Percentiles rank a stretch among this genome's conserved stretches.
Evolutionary conservation across 2,113 vertebrate genomes (phyloP).

Genomic region (Alligator mississippiensis): DNA sequence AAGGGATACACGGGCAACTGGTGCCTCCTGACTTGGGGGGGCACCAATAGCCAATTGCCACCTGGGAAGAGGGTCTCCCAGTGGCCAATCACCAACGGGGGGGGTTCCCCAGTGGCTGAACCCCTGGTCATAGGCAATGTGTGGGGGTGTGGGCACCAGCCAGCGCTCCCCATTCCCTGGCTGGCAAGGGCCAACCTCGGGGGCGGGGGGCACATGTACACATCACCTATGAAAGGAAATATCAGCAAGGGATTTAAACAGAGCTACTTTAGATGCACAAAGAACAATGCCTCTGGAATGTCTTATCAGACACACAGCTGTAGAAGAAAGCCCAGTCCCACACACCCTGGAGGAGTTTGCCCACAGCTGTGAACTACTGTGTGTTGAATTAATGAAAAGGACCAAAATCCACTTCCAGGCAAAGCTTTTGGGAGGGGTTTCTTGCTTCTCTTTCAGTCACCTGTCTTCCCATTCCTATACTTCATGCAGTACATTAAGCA

Average conservation of each 20-base stretch:
- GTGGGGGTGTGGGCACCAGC: too few relatives aligned
- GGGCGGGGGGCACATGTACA: too few relatives aligned
- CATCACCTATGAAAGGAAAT: not conserved
- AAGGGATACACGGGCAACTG: too few relatives aligned
- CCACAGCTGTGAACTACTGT: not conserved
- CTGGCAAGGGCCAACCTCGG: too few relatives aligned
- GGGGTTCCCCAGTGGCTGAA: too few relatives aligned
- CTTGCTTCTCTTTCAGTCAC: conserved; percentile 28
- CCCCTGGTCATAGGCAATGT: too few relatives aligned
- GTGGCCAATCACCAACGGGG: too few relatives aligned
- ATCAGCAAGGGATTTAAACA: not conserved
- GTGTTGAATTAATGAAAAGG: not conserved
- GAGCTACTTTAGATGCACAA: not conserved
- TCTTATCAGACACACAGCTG: not conserved
- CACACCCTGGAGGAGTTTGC: not conserved
- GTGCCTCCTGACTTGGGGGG: too few relatives aligned
- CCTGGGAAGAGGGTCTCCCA: too few relatives aligned
- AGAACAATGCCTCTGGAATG: not conserved
- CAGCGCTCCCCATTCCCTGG: too few relatives aligned
- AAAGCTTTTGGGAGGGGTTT: not conserved
- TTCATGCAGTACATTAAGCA: not conserved
- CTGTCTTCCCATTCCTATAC: conserved; percentile 45
- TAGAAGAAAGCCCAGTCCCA: not conserved
- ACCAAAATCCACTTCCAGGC: not conserved
- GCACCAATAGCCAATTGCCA: too few relatives aligned